Percentiles rank a stretch among this genome's conserved stretches.
phyloP scores from a whole-genome alignment of 2,113 vertebrate genomes.

The Muntiacus muntjak region DNA sequence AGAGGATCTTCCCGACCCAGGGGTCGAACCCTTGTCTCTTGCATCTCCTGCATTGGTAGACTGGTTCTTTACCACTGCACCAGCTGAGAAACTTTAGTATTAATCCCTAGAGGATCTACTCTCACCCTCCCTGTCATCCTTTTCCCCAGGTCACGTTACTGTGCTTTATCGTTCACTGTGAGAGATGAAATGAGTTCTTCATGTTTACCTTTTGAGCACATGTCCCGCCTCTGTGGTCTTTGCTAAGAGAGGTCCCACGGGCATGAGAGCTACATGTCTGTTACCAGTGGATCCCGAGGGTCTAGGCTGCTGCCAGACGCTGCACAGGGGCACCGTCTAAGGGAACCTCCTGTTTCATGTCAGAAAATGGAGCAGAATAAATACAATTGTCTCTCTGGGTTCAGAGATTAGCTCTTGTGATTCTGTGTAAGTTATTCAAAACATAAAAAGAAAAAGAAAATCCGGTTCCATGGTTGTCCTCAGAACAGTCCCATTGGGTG shows the following conservation, averaged over 20 bases:
- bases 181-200: fast-evolving
- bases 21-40: neutral
- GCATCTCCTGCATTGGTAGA: neutral
- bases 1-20: neutral
- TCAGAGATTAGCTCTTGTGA: neutral
- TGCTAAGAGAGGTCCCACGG: neutral
- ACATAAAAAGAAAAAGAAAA: neutral
- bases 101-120: neutral
- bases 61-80: neutral
- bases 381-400: neutral
- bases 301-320: neutral
- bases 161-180: fast-evolving
- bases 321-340: neutral
- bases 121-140: neutral
- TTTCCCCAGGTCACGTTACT: fast-evolving
- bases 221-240: neutral
- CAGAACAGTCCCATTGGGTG: neutral
- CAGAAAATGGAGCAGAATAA: neutral
- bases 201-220: neutral
- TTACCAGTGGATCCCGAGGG: neutral
- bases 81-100: neutral
- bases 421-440: neutral
- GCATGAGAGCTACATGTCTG: fast-evolving
- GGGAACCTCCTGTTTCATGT: neutral
- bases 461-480: neutral